phyloP scores from a whole-genome alignment of 2,113 vertebrate species.

The Mirza zaza region DNA sequence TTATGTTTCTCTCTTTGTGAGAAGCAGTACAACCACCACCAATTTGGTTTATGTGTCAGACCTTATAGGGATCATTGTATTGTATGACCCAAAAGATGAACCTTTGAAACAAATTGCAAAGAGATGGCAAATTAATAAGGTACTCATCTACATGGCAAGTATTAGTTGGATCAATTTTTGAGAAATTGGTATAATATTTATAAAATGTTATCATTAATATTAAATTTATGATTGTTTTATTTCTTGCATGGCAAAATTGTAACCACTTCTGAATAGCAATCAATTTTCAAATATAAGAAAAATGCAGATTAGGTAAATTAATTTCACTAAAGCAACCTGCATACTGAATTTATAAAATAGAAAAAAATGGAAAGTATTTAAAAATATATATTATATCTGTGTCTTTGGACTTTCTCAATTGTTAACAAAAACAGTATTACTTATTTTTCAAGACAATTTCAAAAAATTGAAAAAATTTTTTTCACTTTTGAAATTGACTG shows the following conservation, averaged over 20 bases:
- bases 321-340: background rate
- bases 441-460: background rate
- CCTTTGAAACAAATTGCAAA: background rate
- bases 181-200: background rate
- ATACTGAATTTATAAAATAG: background rate
- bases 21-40: background rate
- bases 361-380: background rate
- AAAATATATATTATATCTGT: background rate
- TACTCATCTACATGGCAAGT: background rate
- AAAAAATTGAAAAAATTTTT: background rate
- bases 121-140: background rate
- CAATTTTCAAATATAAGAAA: background rate
- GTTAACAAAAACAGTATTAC: too few relatives aligned
- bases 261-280: background rate
- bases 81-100: background rate
- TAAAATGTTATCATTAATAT: background rate
- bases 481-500: slow-evolving; percentile 54
- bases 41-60: background rate
- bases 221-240: background rate
- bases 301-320: background rate
- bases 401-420: background rate
- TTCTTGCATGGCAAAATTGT: background rate
- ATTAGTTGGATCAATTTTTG: background rate
- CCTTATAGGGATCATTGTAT: background rate
- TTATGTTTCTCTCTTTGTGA: background rate